phyloP scores from a whole-genome alignment of 2,888 invertebrate species.

The Drosophila demipolita region DNA sequence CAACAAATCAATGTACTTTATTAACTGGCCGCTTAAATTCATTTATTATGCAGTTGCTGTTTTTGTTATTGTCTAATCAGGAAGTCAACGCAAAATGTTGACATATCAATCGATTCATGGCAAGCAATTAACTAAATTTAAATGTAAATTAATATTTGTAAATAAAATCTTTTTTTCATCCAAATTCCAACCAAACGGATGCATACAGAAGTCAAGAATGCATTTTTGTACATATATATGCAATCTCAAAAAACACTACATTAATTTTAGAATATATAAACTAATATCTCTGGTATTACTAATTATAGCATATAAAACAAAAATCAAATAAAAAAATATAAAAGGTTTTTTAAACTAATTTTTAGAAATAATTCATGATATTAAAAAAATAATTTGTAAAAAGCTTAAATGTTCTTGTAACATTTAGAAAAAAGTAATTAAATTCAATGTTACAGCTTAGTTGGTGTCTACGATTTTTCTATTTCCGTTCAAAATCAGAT shows the following conservation, averaged over 20 bases:
- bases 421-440: neutral
- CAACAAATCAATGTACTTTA: conserved; percentile 41
- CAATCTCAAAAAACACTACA: too few species aligned
- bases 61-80: conserved; percentile 25
- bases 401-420: neutral
- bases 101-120: conserved; percentile 32
- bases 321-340: neutral
- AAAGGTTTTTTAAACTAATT: neutral
- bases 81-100: conserved; percentile 30
- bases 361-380: neutral
- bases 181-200: conserved; percentile 13
- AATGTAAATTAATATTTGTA: conserved; percentile 45
- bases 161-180: conserved; percentile 41
- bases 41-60: conserved; percentile 10
- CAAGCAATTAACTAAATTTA: conserved; percentile 52
- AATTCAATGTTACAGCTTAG: neutral
- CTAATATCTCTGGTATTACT: too few species aligned
- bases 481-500: neutral
- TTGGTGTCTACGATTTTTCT: neutral
- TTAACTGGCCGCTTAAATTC: conserved; percentile 19
- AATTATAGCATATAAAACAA: neutral
- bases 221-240: too few species aligned
- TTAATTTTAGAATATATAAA: too few species aligned
- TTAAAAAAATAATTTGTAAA: neutral
- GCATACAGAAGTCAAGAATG: too few species aligned